Base-by-base conservation (phyloP, 2,888 invertebrate species). In the Mongoloraphidia duomilia region DNA sequence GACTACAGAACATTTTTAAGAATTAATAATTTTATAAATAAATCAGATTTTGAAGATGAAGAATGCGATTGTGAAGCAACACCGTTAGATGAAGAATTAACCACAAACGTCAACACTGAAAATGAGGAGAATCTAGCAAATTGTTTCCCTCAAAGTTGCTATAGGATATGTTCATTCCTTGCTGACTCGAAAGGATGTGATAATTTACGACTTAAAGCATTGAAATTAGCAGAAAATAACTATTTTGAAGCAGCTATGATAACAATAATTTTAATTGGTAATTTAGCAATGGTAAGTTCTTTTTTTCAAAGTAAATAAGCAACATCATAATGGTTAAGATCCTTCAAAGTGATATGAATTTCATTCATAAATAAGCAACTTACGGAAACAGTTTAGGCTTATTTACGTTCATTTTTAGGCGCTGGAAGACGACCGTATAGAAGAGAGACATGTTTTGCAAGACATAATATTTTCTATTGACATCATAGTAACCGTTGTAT, bases 241-340 rank as follows among this genome's bases (percentile, higher is more conserved):
- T 97, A 96, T 75, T 97, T 97, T 74, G 97, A 97, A 79, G 94
- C 94, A 62, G 93, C 96, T 73, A 95, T 96, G 71, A 96, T 97
- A 68, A 87, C 91, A 63, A 94, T 96, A 92, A 97, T 97, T 74
- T 78, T 95, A 71, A 81, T 94, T 66, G 95, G 95, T 78, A 95
- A 94, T 78, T 78, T 95, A 73, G 94, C 95, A 65, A 78, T 96
- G 80, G 92, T 92, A 74, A 77, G 82, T 69, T 54, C 26, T 51
- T 49, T 36, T 46, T 46, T 34, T 17, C 14, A 10, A 37, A 10
- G 26, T 11, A 14, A 46, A 13, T 35, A n/a, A n/a, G n/a, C n/a
- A n/a, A n/a, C n/a, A n/a, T n/a, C n/a, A n/a, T n/a, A n/a, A n/a
- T n/a, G n/a, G n/a, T n/a, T n/a, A n/a, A n/a, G n/a, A n/a, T n/a